phyloP scores from a whole-genome alignment of 2,797 vertebrate genomes.

The Meriones psammophilus region DNA sequence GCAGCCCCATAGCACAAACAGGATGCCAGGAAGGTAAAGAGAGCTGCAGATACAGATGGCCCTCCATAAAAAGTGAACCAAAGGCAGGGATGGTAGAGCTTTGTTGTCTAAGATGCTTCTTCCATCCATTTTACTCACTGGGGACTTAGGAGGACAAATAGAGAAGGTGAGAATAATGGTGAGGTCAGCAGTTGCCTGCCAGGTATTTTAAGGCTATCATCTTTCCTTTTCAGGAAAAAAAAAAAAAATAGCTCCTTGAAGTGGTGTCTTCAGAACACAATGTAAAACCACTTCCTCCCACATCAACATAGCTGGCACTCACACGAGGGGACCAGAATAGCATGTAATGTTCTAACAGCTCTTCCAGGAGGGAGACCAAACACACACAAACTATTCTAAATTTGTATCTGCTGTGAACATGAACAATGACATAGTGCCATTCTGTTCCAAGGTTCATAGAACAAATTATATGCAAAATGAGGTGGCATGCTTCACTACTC shows the following conservation, averaged over 20 bases:
- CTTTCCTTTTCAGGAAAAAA: conserved; percentile 49
- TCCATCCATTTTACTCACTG: neutral
- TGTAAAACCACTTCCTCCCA: conserved; percentile 48
- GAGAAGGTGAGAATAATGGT: conserved; percentile 39
- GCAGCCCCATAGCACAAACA: neutral
- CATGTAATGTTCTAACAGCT: conserved; percentile 69
- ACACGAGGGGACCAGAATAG: conserved; percentile 66
- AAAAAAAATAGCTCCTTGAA: conserved; percentile 54
- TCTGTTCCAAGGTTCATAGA: neutral
- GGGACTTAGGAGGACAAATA: conserved; percentile 35
- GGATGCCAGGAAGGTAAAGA: neutral
- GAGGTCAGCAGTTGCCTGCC: neutral
- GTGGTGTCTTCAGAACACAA: conserved; percentile 14
- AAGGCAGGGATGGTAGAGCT: neutral
- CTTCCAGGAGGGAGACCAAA: conserved; percentile 75
- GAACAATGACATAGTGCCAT: conserved; percentile 39
- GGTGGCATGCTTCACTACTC: neutral
- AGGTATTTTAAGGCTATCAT: conserved; percentile 13
- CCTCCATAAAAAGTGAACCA: neutral
- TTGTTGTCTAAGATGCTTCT: neutral
- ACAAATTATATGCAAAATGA: neutral
- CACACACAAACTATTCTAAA: conserved; percentile 66
- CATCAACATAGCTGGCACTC: conserved; percentile 50
- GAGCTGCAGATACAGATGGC: neutral
- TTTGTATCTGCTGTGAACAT: conserved; percentile 42